These are phyloP conservation scores for Anthophora plumipes DNA, from an alignment of 2,888 invertebrate species.

Conservation along the genomic window DNA sequence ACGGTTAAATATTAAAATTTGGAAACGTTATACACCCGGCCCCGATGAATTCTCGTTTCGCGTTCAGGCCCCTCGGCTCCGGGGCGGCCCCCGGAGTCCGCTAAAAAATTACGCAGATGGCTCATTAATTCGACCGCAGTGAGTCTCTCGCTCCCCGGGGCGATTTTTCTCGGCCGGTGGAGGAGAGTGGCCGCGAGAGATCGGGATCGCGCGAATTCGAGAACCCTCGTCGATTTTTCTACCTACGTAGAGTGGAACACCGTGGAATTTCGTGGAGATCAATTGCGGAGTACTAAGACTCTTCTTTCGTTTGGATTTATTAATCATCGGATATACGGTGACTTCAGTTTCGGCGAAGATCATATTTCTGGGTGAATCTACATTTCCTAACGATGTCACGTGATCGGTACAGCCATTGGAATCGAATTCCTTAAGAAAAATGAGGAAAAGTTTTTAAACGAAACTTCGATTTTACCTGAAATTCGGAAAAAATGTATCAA, in stretches of 20 bases:
- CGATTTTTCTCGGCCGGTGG: constrained; percentile 46
- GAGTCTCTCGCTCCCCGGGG: constrained; percentile 34
- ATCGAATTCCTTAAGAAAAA: no score
- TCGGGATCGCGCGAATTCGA: constrained; percentile 48
- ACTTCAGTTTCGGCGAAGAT: no score
- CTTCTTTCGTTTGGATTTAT: no score
- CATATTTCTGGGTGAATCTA: no score
- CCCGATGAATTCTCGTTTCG: constrained; percentile 49
- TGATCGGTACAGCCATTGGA: no score
- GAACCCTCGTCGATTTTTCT: constrained; percentile 22
- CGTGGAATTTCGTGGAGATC: background rate
- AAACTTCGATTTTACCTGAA: no score
- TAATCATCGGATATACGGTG: no score
- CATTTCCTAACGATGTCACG: no score
- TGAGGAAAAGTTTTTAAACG: no score
- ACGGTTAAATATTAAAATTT: constrained; percentile 76
- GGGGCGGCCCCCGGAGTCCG: background rate
- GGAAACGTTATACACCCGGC: constrained; percentile 72
- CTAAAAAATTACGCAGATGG: constrained; percentile 61
- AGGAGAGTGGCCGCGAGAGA: constrained; percentile 36
- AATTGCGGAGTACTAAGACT: no score
- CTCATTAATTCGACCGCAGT: constrained; percentile 58
- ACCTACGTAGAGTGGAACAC: no score
- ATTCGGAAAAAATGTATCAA: no score
- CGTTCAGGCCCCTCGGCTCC: constrained; percentile 8